phyloP scores from a whole-genome alignment of 2,113 vertebrate species.

The Lichenostomus cassidix region DNA sequence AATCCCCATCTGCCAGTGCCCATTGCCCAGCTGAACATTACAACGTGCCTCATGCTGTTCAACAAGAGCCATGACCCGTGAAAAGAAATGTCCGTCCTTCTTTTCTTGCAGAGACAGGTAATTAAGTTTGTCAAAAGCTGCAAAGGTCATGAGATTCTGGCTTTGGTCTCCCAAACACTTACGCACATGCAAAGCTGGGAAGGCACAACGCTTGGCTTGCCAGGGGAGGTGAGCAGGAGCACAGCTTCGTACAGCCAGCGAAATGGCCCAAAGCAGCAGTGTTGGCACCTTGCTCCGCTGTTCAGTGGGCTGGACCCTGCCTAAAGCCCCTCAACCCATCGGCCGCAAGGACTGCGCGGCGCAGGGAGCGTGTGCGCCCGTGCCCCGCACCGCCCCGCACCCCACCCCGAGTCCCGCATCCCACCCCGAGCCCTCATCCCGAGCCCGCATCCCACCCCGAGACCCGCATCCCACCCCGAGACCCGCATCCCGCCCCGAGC shows the following conservation, averaged over 20 bases:
- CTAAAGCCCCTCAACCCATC: rapidly evolving
- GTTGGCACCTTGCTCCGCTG: background rate
- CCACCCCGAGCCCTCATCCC: background rate
- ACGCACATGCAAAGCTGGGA: background rate
- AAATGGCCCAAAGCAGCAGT: rapidly evolving
- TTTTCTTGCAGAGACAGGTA: background rate
- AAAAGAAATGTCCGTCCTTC: background rate
- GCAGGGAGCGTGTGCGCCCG: rapidly evolving
- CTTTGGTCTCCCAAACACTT: background rate
- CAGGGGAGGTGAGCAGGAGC: background rate
- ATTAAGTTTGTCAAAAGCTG: background rate
- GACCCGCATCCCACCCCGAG: no score
- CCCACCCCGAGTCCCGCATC: background rate
- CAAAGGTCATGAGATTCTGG: background rate
- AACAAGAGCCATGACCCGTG: background rate
- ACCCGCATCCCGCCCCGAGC: no score
- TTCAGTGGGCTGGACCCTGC: background rate
- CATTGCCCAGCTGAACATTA: background rate
- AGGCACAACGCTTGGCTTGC: background rate
- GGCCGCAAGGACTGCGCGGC: background rate
- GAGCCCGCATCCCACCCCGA: no score
- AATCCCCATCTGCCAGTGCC: background rate
- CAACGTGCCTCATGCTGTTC: rapidly evolving
- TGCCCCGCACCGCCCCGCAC: background rate
- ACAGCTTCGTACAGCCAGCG: background rate